These are phyloP conservation scores for Phocides pigmalion DNA, from an alignment of 1,140 invertebrate species.

Conservation along the genomic window DNA sequence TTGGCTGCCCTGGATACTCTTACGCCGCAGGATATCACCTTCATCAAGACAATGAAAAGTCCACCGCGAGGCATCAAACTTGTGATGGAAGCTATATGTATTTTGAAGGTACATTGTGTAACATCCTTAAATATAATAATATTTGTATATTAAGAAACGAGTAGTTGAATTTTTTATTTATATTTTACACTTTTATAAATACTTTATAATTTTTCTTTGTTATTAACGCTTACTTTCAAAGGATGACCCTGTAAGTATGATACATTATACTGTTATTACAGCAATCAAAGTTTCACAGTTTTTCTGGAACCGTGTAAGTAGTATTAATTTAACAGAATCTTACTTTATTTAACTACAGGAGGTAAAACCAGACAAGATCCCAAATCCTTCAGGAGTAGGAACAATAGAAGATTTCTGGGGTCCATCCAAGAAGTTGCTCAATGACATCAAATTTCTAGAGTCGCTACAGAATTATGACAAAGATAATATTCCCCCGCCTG, in stretches of 20 bases:
- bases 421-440: slow-evolving; percentile 94
- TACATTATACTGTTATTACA: too few species aligned
- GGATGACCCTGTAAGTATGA: slow-evolving; percentile 66
- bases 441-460: slow-evolving; percentile 95
- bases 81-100: slow-evolving; percentile 98
- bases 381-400: slow-evolving; percentile 91
- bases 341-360: slow-evolving; percentile 77
- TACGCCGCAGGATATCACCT: slow-evolving; percentile 95
- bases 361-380: slow-evolving; percentile 92
- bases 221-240: slow-evolving; percentile 42
- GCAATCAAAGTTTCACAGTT: too few species aligned
- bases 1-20: slow-evolving; percentile 95
- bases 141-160: too few species aligned
- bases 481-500: slow-evolving; percentile 92
- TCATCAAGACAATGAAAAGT: slow-evolving; percentile 99
- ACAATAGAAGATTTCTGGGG: slow-evolving; percentile 96
- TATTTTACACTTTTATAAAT: too few species aligned
- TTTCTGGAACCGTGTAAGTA: too few species aligned
- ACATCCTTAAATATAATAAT: too few species aligned
- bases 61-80: slow-evolving; percentile 96
- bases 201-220: slow-evolving; percentile 25
- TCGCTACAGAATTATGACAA: slow-evolving; percentile 95
- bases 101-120: slow-evolving; percentile 93
- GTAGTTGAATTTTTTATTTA: too few species aligned
- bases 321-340: too few species aligned